Conservation (phyloP, 2,797 vertebrate genomes). For the Aeoliscus strigatus region DNA sequence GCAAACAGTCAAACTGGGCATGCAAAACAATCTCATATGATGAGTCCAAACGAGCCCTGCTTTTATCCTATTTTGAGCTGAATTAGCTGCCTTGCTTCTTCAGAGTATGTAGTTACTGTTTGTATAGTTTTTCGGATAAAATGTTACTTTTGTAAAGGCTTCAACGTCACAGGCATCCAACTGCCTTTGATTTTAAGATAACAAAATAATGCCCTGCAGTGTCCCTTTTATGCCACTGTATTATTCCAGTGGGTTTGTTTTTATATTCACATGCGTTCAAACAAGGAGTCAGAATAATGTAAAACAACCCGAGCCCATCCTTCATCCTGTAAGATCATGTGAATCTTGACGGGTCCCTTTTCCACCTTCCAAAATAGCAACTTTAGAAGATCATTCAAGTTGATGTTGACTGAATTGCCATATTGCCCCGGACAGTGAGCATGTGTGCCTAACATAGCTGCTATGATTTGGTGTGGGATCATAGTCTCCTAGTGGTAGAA, state of each 20-base stretch:
- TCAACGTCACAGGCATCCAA: conserved; percentile 95
- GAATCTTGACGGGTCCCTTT: conserved; percentile 55
- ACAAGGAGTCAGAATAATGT: conserved; percentile 61
- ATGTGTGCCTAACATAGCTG: conserved; percentile 57
- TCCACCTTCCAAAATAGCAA: conserved; percentile 34
- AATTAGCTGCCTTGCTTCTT: conserved; percentile 99
- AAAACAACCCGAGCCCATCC: conserved; percentile 43
- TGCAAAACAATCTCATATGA: conserved; percentile 94
- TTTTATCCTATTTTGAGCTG: conserved; percentile 99
- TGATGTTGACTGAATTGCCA: conserved; percentile 55
- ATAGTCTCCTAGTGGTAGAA: conserved; percentile 78
- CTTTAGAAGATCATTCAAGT: conserved; percentile 40
- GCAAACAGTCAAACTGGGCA: conserved; percentile 91
- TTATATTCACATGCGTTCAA: conserved; percentile 84
- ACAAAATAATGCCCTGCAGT: conserved; percentile 89
- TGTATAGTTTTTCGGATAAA: conserved; percentile 97
- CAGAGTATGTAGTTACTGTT: conserved; percentile 99
- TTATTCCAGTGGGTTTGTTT: conserved; percentile 66
- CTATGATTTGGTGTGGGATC: conserved; percentile 53
- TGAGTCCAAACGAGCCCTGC: conserved; percentile 97
- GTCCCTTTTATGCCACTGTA: conserved; percentile 90
- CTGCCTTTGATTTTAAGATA: conserved; percentile 86
- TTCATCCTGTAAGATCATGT: conserved; percentile 57
- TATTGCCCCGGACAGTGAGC: conserved; percentile 58
- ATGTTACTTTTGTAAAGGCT: conserved; percentile 99